Conservation (phyloP, 2,797 vertebrate species). For the Trichosurus vulpecula region DNA sequence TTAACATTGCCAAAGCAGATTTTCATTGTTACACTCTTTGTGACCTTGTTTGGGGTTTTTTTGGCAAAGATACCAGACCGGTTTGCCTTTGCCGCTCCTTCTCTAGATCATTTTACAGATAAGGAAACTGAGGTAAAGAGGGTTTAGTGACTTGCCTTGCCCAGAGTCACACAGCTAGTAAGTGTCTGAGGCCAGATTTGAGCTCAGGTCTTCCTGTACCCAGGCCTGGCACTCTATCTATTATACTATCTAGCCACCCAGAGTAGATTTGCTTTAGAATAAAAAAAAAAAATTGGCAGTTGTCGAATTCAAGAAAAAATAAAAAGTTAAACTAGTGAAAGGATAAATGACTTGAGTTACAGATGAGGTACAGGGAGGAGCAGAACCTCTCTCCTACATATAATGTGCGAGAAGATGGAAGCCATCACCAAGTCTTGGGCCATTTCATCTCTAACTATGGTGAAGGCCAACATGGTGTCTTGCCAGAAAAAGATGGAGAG, state of each 20-base stretch:
- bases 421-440: background rate
- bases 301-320: slow-evolving; percentile 18
- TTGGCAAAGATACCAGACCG: too few species aligned
- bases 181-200: too few species aligned
- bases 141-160: too few species aligned
- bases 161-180: too few species aligned
- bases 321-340: slow-evolving; percentile 25
- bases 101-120: too few species aligned
- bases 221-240: too few species aligned
- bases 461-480: slow-evolving; percentile 6
- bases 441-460: slow-evolving; percentile 8
- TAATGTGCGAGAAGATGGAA: background rate
- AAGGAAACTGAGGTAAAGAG: too few species aligned
- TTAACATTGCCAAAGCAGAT: background rate
- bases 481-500: background rate
- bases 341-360: background rate
- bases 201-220: too few species aligned
- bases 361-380: background rate
- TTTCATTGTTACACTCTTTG: background rate
- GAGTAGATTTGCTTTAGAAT: background rate
- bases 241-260: too few species aligned
- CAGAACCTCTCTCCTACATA: background rate
- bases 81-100: too few species aligned
- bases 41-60: too few species aligned
- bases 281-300: background rate